These are phyloP conservation scores for Periophthalmus magnuspinnatus DNA, from an alignment of 2,797 vertebrate species.

Conservation along the genomic window DNA sequence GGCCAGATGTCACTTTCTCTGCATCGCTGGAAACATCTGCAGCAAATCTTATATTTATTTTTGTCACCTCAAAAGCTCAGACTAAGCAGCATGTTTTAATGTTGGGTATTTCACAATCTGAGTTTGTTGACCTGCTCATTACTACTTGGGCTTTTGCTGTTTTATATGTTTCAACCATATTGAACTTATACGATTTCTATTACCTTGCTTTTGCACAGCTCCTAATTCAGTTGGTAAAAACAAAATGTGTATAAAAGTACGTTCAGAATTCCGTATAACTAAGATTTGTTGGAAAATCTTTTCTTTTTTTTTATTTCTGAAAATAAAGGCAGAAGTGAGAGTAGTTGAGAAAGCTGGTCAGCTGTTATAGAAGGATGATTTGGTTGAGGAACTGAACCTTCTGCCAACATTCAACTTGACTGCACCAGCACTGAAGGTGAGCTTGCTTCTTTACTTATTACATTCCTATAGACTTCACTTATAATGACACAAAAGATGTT, in stretches of 20 bases:
- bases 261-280: neutral
- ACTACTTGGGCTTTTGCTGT: neutral
- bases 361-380: conserved; percentile 29
- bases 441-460: neutral
- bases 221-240: neutral
- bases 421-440: conserved; percentile 38
- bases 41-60: conserved; percentile 28
- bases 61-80: neutral
- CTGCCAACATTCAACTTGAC: conserved; percentile 14
- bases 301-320: neutral
- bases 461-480: neutral
- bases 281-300: neutral
- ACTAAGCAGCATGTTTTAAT: neutral
- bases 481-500: neutral
- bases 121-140: neutral
- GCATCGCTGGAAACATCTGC: conserved; percentile 42
- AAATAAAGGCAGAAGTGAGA: conserved; percentile 66
- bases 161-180: too few relatives aligned
- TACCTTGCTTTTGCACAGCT: too few relatives aligned
- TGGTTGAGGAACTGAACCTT: conserved; percentile 6
- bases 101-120: neutral
- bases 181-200: too few relatives aligned
- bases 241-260: neutral
- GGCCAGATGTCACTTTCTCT: conserved; percentile 38
- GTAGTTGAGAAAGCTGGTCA: conserved; percentile 52